Conservation (phyloP, 2,797 vertebrate species). For the Nasua narica region DNA sequence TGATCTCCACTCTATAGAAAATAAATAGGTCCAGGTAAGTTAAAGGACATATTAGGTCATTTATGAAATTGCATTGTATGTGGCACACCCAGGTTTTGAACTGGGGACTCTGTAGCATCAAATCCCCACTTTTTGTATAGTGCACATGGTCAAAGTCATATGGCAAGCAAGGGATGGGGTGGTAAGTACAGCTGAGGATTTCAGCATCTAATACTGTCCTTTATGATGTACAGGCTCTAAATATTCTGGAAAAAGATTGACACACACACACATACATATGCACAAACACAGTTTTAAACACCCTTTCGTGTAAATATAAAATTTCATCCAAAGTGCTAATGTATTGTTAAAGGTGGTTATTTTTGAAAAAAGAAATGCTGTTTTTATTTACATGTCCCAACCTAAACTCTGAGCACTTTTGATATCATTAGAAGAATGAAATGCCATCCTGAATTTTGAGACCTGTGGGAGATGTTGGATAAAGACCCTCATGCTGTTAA, state of each 20-base stretch:
- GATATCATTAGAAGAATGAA: neutral
- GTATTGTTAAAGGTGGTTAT: neutral
- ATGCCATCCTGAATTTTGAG: neutral
- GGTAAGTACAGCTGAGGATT: neutral
- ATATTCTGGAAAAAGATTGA: neutral
- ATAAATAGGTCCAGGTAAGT: neutral
- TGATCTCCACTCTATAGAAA: neutral
- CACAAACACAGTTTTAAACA: neutral
- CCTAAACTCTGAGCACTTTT: neutral
- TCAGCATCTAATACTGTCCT: neutral
- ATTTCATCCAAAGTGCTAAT: neutral
- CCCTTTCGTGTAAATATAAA: neutral
- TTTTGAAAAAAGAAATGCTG: neutral
- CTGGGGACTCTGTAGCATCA: neutral
- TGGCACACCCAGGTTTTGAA: neutral
- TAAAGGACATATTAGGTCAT: neutral
- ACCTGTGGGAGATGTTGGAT: neutral
- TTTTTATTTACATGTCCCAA: neutral
- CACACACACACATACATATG: neutral
- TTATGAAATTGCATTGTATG: neutral
- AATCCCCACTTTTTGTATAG: neutral
- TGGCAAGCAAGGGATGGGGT: neutral
- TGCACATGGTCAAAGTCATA: neutral
- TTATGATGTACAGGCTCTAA: neutral
- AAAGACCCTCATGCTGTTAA: neutral